Conservation (phyloP, 1,140 invertebrate species). For the Bombus cullumanus region DNA sequence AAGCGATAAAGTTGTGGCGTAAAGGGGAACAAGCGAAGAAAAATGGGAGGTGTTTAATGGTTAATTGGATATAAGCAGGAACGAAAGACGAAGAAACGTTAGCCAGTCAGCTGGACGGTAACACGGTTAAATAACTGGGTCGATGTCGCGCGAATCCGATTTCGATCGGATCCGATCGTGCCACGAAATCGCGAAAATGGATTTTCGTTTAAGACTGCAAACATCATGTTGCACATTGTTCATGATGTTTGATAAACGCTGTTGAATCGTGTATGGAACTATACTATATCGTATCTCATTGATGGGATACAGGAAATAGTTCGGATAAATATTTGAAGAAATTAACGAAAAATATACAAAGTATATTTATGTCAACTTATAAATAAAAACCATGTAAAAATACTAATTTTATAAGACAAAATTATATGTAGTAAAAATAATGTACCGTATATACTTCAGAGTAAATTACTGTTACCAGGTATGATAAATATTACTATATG, state of each 20-base stretch:
- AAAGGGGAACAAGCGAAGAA: neutral
- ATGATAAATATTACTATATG: no score
- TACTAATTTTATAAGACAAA: no score
- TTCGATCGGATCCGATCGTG: neutral
- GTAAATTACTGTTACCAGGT: no score
- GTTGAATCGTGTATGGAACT: neutral
- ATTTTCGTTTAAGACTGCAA: neutral
- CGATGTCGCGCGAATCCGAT: constrained; percentile 4
- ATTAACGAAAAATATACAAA: neutral
- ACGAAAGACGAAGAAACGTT: constrained; percentile 22
- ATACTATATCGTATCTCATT: neutral
- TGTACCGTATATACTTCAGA: no score
- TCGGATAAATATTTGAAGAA: neutral
- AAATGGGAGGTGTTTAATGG: constrained; percentile 27
- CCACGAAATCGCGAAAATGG: constrained; percentile 12
- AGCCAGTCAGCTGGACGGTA: constrained; percentile 15
- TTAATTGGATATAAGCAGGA: constrained; percentile 18
- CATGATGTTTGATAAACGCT: neutral
- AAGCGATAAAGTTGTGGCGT: neutral
- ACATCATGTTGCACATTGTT: no score
- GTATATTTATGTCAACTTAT: no score
- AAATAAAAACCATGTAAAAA: no score
- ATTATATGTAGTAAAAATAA: no score
- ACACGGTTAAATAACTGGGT: constrained; percentile 45
- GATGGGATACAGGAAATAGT: neutral